Evolutionary conservation across 2,888 invertebrate genomes (phyloP).

Genomic region (Euzetes globulus): DNA sequence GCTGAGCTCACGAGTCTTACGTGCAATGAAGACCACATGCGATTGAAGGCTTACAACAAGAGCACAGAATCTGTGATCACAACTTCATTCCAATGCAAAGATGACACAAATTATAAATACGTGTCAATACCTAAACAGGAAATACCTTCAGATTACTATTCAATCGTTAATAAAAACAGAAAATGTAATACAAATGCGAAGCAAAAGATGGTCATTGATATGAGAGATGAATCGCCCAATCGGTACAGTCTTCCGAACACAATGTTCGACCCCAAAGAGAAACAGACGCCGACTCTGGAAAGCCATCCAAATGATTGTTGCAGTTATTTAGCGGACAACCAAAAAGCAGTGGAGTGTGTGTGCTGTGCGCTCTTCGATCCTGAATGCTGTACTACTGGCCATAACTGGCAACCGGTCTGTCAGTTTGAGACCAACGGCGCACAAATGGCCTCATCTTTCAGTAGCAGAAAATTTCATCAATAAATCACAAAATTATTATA

Average conservation of each 20-base stretch:
- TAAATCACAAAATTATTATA: constrained; percentile 4
- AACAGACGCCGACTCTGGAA: background rate
- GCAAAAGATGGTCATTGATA: constrained; percentile 19
- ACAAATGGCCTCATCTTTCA: constrained; percentile 4
- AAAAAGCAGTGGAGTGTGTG: constrained; percentile 12
- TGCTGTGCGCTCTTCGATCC: constrained; percentile 28
- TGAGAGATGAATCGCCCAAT: background rate
- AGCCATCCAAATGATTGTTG: background rate
- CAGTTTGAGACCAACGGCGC: background rate
- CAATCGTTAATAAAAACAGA: constrained; percentile 12
- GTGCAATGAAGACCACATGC: background rate
- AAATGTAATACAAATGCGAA: constrained; percentile 29
- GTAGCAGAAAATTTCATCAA: background rate
- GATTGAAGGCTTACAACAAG: background rate
- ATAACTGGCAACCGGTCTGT: constrained; percentile 14
- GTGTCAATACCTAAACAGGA: constrained; percentile 25
- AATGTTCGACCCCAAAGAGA: constrained; percentile 28
- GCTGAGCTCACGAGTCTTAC: constrained; percentile 14
- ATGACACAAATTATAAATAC: constrained; percentile 18
- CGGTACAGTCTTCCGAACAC: constrained; percentile 23
- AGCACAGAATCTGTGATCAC: constrained; percentile 18
- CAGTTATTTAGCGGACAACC: constrained; percentile 2
- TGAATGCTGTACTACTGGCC: constrained; percentile 20
- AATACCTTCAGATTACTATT: constrained; percentile 15
- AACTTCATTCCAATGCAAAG: constrained; percentile 21